Conservation (phyloP, 2,888 invertebrate genomes). For the Acanthosoma haemorrhoidale region DNA sequence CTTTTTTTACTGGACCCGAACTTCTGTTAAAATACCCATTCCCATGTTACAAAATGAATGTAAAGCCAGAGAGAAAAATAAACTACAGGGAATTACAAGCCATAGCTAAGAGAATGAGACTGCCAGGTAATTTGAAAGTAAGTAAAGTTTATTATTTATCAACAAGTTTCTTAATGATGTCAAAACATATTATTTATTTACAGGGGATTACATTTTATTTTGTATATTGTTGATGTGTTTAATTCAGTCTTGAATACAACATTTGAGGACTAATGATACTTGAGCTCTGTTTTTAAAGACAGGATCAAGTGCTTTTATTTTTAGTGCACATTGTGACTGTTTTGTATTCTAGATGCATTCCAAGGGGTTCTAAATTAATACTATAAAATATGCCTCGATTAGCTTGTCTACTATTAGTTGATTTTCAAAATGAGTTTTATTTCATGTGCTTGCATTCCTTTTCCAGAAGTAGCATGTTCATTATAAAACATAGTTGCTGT, state of each 20-base stretch:
- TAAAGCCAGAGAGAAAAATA: neutral
- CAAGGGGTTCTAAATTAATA: no score
- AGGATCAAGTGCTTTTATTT: no score
- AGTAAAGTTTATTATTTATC: slow-evolving; percentile 8
- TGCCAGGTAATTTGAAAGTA: slow-evolving; percentile 30
- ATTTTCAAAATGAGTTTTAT: no score
- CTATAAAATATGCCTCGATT: no score
- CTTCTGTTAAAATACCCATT: neutral
- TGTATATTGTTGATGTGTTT: neutral
- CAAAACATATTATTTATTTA: neutral
- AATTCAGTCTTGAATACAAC: slow-evolving; percentile 1
- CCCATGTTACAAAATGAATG: slow-evolving; percentile 8
- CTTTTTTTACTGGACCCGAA: neutral
- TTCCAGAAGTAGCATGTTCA: no score
- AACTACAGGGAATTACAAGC: slow-evolving; percentile 27
- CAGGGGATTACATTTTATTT: neutral
- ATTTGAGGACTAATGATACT: neutral
- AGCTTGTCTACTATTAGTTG: no score
- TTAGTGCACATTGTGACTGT: no score
- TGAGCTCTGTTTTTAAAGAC: no score
- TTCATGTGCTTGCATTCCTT: no score
- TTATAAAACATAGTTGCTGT: no score
- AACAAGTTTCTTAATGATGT: neutral
- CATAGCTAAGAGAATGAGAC: slow-evolving; percentile 21
- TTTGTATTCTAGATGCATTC: no score